Evolutionary conservation across 2,797 vertebrate genomes (phyloP).

Genomic region (Lemur catta): DNA sequence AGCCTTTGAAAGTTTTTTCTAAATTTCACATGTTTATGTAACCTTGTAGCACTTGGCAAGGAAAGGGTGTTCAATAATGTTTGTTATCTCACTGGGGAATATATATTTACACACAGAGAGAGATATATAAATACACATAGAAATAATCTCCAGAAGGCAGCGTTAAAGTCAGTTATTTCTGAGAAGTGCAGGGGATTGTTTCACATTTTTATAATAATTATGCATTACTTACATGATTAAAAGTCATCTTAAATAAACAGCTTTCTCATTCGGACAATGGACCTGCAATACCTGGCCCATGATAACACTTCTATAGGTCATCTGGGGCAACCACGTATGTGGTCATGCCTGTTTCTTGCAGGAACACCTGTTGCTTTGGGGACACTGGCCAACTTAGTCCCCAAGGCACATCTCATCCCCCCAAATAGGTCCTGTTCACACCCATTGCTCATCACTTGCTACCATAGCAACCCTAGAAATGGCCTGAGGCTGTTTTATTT

Average conservation of each 20-base stretch:
- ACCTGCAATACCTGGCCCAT: background rate
- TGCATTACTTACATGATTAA: background rate
- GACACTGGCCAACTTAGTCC: background rate
- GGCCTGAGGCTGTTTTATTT: background rate
- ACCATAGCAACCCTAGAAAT: background rate
- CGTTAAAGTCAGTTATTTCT: background rate
- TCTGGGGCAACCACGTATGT: no score
- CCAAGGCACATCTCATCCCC: background rate
- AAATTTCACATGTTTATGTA: background rate
- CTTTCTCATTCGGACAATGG: background rate
- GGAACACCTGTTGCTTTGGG: background rate
- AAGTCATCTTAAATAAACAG: background rate
- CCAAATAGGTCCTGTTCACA: background rate
- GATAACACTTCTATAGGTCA: background rate
- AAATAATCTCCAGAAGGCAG: background rate
- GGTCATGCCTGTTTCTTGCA: background rate
- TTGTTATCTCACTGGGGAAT: background rate
- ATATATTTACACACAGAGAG: background rate
- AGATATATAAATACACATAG: background rate
- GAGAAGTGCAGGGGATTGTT: background rate
- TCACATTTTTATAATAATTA: background rate
- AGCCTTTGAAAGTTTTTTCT: background rate
- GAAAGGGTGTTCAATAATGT: background rate
- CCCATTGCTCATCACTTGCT: background rate
- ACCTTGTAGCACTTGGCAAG: background rate